Evolutionary conservation across 2,113 vertebrate species (phyloP).

Genomic region (Cebidichthys violaceus): DNA sequence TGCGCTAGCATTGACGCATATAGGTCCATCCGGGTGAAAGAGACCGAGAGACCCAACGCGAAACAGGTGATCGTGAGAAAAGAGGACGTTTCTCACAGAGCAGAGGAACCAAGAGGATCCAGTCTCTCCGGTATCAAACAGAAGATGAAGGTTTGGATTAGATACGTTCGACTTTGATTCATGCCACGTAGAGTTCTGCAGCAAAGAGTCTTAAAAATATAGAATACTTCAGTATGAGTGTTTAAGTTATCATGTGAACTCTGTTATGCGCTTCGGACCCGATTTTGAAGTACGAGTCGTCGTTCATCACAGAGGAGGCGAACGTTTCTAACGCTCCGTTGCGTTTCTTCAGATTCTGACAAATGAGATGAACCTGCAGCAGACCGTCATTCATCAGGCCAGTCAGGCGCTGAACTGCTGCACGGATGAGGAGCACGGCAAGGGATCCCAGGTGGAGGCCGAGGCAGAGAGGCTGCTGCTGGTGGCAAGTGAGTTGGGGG

Average conservation of each 20-base stretch:
- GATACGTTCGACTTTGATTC: neutral
- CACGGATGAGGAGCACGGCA: conserved; percentile 95
- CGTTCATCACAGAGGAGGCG: neutral
- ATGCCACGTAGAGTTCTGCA: neutral
- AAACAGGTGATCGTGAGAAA: conserved; percentile 93
- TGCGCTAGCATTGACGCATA: conserved; percentile 90
- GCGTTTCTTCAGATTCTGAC: conserved; percentile 73
- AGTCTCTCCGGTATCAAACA: conserved; percentile 88
- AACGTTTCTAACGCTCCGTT: neutral
- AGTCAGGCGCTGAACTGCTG: conserved; percentile 98
- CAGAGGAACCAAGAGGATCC: conserved; percentile 81
- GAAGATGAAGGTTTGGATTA: conserved; percentile 90
- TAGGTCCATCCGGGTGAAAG: conserved; percentile 93
- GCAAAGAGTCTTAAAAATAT: neutral
- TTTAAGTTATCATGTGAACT: neutral
- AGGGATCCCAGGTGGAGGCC: conserved; percentile 95
- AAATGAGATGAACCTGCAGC: conserved; percentile 94
- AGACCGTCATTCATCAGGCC: conserved; percentile 96
- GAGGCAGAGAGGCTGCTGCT: conserved; percentile 95
- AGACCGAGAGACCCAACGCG: conserved; percentile 86
- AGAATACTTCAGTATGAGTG: too few species aligned
- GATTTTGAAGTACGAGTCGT: neutral
- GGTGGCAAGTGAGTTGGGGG: conserved; percentile 94
- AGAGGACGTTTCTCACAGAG: conserved; percentile 87
- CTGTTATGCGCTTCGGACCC: neutral